phyloP scores from a whole-genome alignment of 2,113 vertebrate species.

The Canis aureus region DNA sequence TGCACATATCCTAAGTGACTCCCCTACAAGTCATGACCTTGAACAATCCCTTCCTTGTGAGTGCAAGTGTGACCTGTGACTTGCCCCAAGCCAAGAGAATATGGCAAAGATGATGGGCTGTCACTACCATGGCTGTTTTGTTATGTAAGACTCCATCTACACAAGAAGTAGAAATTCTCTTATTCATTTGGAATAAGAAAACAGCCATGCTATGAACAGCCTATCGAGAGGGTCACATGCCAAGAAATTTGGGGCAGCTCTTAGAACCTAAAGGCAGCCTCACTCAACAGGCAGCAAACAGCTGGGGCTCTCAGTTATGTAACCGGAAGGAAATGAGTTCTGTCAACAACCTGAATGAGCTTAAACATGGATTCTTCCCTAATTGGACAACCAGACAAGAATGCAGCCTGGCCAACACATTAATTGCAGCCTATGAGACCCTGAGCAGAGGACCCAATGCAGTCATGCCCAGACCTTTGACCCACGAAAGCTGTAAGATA shows the following conservation, averaged over 20 bases:
- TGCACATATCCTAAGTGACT: background rate
- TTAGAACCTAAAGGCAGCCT: background rate
- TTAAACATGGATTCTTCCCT: background rate
- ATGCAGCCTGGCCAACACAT: background rate
- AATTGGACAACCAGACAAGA: background rate
- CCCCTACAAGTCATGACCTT: background rate
- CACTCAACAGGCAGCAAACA: background rate
- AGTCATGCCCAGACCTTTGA: background rate
- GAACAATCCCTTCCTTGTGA: background rate
- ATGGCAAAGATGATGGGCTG: background rate
- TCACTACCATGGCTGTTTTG: background rate
- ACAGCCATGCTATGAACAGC: background rate
- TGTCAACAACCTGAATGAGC: background rate
- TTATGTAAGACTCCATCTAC: background rate
- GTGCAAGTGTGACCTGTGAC: background rate
- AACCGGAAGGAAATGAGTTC: background rate
- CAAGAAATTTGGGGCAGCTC: background rate
- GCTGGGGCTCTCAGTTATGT: background rate
- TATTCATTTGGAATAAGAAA: background rate
- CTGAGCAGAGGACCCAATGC: background rate
- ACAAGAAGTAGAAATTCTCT: background rate
- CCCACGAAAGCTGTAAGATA: background rate
- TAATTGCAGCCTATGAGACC: background rate
- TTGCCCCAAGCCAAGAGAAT: background rate
- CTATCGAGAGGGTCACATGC: background rate